phyloP scores from a whole-genome alignment of 1,140 invertebrate species.

The Zophobas atratus region DNA sequence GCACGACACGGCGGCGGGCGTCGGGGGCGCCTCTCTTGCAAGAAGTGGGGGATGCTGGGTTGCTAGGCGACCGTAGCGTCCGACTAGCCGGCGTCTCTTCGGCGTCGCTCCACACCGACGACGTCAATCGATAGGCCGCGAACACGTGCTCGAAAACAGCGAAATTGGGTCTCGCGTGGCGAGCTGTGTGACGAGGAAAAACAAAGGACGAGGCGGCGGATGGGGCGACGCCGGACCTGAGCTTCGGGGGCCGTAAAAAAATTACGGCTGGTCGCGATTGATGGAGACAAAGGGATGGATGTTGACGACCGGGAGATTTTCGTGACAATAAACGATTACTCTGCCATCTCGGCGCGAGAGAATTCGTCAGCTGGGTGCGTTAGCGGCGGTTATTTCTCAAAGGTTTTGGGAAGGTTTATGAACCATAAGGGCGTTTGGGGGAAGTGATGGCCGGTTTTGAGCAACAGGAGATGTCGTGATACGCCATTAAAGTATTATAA shows the following conservation, averaged over 20 bases:
- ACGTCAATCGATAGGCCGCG: conserved; percentile 58
- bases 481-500: too few species aligned
- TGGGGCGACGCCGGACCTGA: conserved; percentile 19
- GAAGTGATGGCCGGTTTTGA: too few species aligned
- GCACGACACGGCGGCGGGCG: conserved; percentile 53
- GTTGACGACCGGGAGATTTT: background rate
- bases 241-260: background rate
- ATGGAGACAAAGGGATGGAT: background rate
- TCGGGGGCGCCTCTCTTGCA: conserved; percentile 53
- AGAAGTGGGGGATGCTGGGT: conserved; percentile 64
- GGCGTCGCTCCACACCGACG: conserved; percentile 53
- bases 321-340: background rate
- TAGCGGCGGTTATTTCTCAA: too few species aligned
- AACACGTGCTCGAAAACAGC: conserved; percentile 35
- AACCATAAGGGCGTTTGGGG: too few species aligned
- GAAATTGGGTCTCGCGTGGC: conserved; percentile 34
- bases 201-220: background rate
- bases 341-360: too few species aligned
- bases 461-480: too few species aligned
- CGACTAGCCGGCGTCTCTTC: conserved; percentile 61
- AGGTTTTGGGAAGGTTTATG: too few species aligned
- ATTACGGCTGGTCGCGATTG: background rate
- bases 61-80: conserved; percentile 63
- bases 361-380: too few species aligned
- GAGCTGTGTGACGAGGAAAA: background rate